phyloP scores from a whole-genome alignment of 2,888 invertebrate species.

The Physocephala rufipes region DNA sequence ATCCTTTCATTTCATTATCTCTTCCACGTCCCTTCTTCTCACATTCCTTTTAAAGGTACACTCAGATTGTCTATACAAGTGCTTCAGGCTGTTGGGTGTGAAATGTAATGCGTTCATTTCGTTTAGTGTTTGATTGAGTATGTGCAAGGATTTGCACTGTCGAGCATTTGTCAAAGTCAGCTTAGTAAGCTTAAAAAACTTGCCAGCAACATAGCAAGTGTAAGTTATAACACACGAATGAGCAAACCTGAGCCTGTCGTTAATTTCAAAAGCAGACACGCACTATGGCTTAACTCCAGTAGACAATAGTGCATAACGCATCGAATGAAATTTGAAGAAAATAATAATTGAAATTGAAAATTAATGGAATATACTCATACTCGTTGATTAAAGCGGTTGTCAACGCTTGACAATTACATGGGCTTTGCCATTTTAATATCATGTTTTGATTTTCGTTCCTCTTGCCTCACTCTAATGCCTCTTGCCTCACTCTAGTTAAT shows the following conservation, averaged over 20 bases:
- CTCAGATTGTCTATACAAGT: too few species aligned
- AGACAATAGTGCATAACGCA: too few species aligned
- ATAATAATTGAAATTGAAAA: neutral
- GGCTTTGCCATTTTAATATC: neutral
- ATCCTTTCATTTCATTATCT: conserved; percentile 19
- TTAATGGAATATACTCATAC: neutral
- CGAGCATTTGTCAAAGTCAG: conserved; percentile 49
- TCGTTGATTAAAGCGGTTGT: neutral
- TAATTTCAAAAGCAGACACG: neutral
- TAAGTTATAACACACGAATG: conserved; percentile 22
- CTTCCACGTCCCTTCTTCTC: neutral
- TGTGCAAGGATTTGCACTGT: conserved; percentile 36
- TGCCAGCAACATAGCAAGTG: conserved; percentile 35
- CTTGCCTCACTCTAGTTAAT: too few species aligned
- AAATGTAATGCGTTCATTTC: conserved; percentile 19
- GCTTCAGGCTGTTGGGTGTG: conserved; percentile 16
- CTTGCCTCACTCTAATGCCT: too few species aligned
- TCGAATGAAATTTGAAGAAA: neutral
- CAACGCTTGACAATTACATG: neutral
- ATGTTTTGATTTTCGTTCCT: conserved; percentile 3
- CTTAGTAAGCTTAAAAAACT: conserved; percentile 46
- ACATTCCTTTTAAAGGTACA: too few species aligned
- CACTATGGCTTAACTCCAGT: neutral
- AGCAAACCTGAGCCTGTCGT: neutral
- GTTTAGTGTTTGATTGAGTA: conserved; percentile 3